Percentiles rank a stretch among this genome's conserved stretches.
These are phyloP conservation scores for Ophthalmolycus amberensis DNA, from an alignment of 2,113 vertebrate genomes.

Conservation along the genomic window DNA sequence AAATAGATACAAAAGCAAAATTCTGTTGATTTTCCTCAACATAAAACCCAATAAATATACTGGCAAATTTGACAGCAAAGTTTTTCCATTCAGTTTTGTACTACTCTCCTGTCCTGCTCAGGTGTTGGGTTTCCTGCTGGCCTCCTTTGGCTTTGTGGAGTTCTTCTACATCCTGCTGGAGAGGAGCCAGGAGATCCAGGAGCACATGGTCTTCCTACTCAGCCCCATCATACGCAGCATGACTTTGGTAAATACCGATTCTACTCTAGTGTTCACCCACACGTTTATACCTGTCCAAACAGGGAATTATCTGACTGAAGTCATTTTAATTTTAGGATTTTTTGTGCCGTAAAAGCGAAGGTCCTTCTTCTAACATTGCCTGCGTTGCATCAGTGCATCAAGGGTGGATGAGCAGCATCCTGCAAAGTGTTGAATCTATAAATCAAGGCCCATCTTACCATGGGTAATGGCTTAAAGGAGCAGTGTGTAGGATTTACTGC, in stretches of 20 bases:
- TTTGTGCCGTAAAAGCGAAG: too few relatives aligned
- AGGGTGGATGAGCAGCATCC: too few relatives aligned
- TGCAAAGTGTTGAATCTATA: too few relatives aligned
- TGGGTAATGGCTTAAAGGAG: too few relatives aligned
- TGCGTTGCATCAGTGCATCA: too few relatives aligned
- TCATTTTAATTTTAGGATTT: background rate
- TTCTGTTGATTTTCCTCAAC: background rate
- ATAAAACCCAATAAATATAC: background rate
- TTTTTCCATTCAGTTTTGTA: background rate
- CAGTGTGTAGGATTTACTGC: too few relatives aligned
- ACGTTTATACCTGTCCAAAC: background rate
- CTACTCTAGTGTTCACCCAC: background rate
- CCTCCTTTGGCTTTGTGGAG: constrained; percentile 84
- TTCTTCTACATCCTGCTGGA: constrained; percentile 84
- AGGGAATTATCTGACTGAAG: background rate
- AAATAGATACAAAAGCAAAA: background rate
- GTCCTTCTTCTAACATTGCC: too few relatives aligned
- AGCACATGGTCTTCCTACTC: constrained; percentile 85
- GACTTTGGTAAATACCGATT: constrained; percentile 79
- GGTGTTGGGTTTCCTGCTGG: constrained; percentile 83
- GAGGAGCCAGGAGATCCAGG: constrained; percentile 79
- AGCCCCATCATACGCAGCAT: constrained; percentile 84
- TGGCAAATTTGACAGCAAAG: background rate
- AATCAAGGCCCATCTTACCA: too few relatives aligned
- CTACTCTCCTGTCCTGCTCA: constrained; percentile 38